Base-by-base conservation (phyloP, 2,888 invertebrate genomes). In the Mythimna pallens region DNA sequence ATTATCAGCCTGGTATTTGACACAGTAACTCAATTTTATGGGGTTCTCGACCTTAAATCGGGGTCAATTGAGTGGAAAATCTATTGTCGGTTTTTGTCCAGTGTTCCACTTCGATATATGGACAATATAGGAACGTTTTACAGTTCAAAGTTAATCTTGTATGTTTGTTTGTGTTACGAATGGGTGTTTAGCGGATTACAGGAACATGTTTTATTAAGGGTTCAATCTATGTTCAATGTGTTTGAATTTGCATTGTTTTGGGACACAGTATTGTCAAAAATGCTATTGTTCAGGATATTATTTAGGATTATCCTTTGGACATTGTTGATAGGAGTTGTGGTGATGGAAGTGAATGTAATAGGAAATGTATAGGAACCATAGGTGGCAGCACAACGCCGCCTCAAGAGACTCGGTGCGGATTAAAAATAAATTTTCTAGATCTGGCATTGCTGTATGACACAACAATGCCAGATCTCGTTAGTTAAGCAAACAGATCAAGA, bases 31-130 rank as follows among this genome's bases (percentile, higher is more conserved):
- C 85, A 86, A 85, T 85, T 85, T 85, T 83, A 86, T 70, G 78
- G 78, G 69, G 87, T 83, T 86, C 57, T 79, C 80, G 76, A 87
- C 88, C 84, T 86, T 86, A 86, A 83, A 81, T 79, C 72, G 70
- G 73, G 76, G 70, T 83, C 59, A 84, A 88, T 90, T 87, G 84
- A 79, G 87, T 83, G 83, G 84, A 88, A 88, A 89, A 88, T 84
- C 70, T 78, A 63, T 69, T 84, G 80, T 82, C 55, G 17, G 20
- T 63, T 86, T 78, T 66, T 36, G 66, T 70, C 57, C 74, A 64
- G 69, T 74, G 61, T 22, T 73, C 69, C 68, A 73, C 75, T 82
- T 75, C 71, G 55, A 67, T 82, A 57, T 69, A 69, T 70, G 70
- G 73, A 62, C 68, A 58, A 70, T 72, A 83, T 74, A 77, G 22